Conservation (phyloP, 2,797 vertebrate species). For the Momotus momota region DNA sequence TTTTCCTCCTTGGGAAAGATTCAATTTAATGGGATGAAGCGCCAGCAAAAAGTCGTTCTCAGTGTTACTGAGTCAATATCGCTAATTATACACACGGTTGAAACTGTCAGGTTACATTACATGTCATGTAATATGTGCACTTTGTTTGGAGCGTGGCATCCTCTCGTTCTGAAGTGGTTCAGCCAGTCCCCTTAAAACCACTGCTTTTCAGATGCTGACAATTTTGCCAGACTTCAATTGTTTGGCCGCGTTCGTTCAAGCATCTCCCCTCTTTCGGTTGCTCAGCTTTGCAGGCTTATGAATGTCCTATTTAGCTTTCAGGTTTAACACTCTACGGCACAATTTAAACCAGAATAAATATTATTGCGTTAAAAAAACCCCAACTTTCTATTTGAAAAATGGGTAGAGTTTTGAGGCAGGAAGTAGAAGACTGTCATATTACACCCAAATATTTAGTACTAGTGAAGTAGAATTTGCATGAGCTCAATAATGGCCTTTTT, state of each 20-base stretch:
- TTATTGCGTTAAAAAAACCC: background rate
- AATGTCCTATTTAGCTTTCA: background rate
- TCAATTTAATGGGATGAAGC: conserved; percentile 62
- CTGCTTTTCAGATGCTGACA: background rate
- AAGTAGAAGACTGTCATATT: background rate
- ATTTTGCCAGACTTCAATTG: background rate
- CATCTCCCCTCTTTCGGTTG: background rate
- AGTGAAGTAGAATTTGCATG: background rate
- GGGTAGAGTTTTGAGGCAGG: background rate
- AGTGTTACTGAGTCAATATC: conserved; percentile 61
- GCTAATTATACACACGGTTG: conserved; percentile 67
- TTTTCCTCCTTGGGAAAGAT: conserved; percentile 77
- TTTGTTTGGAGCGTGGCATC: background rate
- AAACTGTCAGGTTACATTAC: conserved; percentile 6
- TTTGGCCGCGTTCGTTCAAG: background rate
- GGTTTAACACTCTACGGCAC: background rate
- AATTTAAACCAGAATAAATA: background rate
- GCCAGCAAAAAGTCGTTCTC: conserved; percentile 65
- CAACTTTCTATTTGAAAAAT: background rate
- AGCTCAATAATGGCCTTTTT: background rate
- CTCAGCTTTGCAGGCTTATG: background rate
- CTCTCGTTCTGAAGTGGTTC: background rate
- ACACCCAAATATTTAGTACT: background rate
- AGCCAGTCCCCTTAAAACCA: background rate
- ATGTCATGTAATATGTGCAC: background rate